A percentile compares a stretch with the other conserved stretches of the same genome.
Evolutionary conservation across 2,888 invertebrate genomes (phyloP).

Genomic region (Entomobrya multifasciata): DNA sequence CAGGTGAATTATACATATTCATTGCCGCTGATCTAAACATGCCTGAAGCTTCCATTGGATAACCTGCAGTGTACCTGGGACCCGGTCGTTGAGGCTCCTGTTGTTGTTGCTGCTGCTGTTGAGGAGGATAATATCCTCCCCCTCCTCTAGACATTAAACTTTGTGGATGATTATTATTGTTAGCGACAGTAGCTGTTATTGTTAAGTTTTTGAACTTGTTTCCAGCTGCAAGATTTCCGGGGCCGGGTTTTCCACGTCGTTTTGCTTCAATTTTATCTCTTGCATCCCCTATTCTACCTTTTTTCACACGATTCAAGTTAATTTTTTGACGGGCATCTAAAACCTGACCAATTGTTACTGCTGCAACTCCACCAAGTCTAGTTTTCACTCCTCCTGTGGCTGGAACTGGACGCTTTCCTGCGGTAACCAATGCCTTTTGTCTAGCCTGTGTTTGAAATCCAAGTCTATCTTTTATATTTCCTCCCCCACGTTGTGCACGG

Average conservation of each 20-base stretch:
- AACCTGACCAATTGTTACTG: slow-evolving; percentile 68
- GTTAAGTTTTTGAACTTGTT: slow-evolving; percentile 74
- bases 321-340: slow-evolving; percentile 79
- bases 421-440: slow-evolving; percentile 39
- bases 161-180: slow-evolving; percentile 17
- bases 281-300: slow-evolving; percentile 78
- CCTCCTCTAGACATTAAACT: slow-evolving; percentile 36
- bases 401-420: slow-evolving; percentile 48
- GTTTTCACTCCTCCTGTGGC: slow-evolving; percentile 49
- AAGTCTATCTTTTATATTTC: slow-evolving; percentile 64
- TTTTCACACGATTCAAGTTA: slow-evolving; percentile 77
- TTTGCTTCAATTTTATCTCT: slow-evolving; percentile 78
- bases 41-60: slow-evolving; percentile 69
- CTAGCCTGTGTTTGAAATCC: slow-evolving; percentile 63
- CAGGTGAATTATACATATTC: slow-evolving; percentile 38
- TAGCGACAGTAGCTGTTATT: slow-evolving; percentile 73
- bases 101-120: slow-evolving; percentile 3
- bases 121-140: slow-evolving; percentile 36
- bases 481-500: slow-evolving; percentile 48
- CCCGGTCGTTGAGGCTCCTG: slow-evolving; percentile 55
- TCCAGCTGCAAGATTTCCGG: not conserved
- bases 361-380: slow-evolving; percentile 70
- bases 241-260: slow-evolving; percentile 59
- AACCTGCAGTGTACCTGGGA: slow-evolving; percentile 61
- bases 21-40: slow-evolving; percentile 64